Evolutionary conservation across 2,113 vertebrate genomes (phyloP).

Genomic region (Platycercus adscitus): DNA sequence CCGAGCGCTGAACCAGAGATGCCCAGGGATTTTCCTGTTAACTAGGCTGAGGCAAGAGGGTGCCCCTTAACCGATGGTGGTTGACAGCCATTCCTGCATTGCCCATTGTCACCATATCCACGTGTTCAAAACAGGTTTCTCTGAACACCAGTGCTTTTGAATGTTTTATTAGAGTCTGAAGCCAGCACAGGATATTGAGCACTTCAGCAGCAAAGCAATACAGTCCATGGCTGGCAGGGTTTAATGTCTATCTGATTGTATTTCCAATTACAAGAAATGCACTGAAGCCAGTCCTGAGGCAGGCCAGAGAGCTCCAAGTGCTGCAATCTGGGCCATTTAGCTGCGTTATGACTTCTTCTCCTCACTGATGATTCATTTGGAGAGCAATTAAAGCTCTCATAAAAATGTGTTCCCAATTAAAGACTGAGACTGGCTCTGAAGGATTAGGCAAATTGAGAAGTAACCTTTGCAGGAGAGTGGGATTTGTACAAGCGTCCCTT

Average conservation of each 20-base stretch:
- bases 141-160: neutral
- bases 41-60: rapidly evolving
- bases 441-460: neutral
- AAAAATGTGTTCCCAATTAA: conserved; percentile 24
- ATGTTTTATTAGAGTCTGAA: conserved; percentile 15
- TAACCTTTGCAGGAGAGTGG: neutral
- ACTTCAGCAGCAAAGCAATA: neutral
- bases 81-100: neutral
- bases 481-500: neutral
- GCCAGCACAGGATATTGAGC: conserved; percentile 37
- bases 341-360: neutral
- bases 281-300: neutral
- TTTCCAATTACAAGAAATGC: conserved; percentile 34
- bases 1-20: neutral
- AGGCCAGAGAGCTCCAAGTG: neutral
- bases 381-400: conserved; percentile 1
- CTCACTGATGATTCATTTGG: conserved; percentile 6
- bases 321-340: conserved; percentile 1
- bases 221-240: neutral
- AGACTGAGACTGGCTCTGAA: conserved; percentile 1
- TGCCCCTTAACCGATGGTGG: neutral
- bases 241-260: neutral
- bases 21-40: neutral
- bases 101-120: neutral
- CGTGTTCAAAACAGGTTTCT: neutral